phyloP scores from a whole-genome alignment of 2,113 vertebrate species.

The Alligator mississippiensis region DNA sequence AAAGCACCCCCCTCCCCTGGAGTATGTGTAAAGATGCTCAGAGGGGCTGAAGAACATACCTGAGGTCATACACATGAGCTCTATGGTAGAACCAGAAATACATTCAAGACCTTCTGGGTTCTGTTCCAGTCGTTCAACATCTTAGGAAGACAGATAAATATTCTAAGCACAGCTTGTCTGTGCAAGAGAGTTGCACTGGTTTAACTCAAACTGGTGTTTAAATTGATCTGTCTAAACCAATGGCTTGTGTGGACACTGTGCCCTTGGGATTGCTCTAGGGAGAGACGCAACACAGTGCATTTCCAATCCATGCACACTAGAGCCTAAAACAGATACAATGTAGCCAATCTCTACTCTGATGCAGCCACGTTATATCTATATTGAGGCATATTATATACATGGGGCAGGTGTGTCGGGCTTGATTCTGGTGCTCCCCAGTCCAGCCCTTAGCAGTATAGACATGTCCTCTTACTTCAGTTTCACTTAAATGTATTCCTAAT shows the following conservation, averaged over 20 bases:
- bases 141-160: not conserved
- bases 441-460: not conserved
- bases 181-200: not conserved
- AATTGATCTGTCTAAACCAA: not conserved
- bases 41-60: not conserved
- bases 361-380: too few relatives aligned
- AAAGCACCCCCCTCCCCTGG: too few relatives aligned
- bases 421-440: too few relatives aligned
- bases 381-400: too few relatives aligned
- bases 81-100: not conserved
- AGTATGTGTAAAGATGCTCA: not conserved
- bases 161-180: not conserved
- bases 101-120: constrained; percentile 24
- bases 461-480: constrained; percentile 23
- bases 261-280: too few relatives aligned
- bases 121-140: not conserved
- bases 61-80: not conserved
- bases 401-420: too few relatives aligned
- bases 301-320: too few relatives aligned
- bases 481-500: not conserved
- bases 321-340: too few relatives aligned
- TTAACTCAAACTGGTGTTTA: not conserved
- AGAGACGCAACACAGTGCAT: too few relatives aligned
- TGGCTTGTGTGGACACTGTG: too few relatives aligned
- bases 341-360: too few relatives aligned